Conservation (phyloP, 2,888 invertebrate species). For the Bellardia bayeri region DNA sequence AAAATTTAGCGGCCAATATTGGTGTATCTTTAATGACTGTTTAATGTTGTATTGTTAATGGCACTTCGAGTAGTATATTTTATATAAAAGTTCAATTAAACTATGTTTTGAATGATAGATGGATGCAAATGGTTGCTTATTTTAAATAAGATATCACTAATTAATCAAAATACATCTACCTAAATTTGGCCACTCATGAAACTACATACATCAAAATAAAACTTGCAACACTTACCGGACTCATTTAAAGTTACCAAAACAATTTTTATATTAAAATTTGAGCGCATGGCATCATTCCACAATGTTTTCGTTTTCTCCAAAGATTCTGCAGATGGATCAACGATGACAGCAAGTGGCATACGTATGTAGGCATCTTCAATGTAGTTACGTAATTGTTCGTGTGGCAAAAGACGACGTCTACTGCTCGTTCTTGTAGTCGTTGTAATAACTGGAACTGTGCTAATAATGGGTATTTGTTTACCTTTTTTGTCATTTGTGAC, state of each 20-base stretch:
- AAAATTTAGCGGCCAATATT: too few species aligned
- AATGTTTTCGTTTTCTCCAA: slow-evolving; percentile 82
- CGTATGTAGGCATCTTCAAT: slow-evolving; percentile 84
- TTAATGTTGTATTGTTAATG: too few species aligned
- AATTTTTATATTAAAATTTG: slow-evolving; percentile 83
- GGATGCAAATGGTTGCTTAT: too few species aligned
- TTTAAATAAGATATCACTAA: too few species aligned
- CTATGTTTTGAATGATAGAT: too few species aligned
- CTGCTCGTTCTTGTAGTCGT: slow-evolving; percentile 53
- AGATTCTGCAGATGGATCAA: slow-evolving; percentile 82
- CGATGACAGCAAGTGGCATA: slow-evolving; percentile 83
- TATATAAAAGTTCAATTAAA: too few species aligned
- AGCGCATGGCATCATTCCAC: slow-evolving; percentile 83
- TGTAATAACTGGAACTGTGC: slow-evolving; percentile 39
- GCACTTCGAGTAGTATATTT: too few species aligned
- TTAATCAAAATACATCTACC: too few species aligned
- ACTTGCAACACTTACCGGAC: slow-evolving; percentile 79
- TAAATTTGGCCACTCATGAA: slow-evolving; percentile 7
- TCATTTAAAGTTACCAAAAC: slow-evolving; percentile 83
- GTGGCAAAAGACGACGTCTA: slow-evolving; percentile 80
- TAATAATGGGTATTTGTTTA: slow-evolving; percentile 70
- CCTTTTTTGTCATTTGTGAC: slow-evolving; percentile 70
- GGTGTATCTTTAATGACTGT: too few species aligned
- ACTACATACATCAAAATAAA: slow-evolving; percentile 3
- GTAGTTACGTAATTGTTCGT: slow-evolving; percentile 83